Evolutionary conservation across 2,888 invertebrate genomes (phyloP).

Genomic region (Dasypolia templi): DNA sequence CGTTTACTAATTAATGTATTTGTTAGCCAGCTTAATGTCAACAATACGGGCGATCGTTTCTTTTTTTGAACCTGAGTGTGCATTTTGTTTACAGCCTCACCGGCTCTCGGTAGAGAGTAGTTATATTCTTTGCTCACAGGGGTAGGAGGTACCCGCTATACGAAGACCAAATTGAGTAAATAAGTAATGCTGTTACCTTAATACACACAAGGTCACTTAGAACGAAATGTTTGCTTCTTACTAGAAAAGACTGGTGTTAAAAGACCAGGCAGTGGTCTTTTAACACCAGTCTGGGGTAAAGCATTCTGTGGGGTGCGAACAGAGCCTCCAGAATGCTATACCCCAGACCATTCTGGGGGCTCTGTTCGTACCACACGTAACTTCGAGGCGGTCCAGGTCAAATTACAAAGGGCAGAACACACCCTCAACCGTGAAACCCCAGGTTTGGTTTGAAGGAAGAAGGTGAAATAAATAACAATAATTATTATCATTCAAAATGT

Average conservation of each 20-base stretch:
- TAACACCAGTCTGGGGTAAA: slow-evolving; percentile 85
- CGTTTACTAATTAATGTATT: too few relatives aligned
- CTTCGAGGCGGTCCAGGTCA: slow-evolving; percentile 84
- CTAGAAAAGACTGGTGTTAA: too few relatives aligned
- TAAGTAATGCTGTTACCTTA: neutral
- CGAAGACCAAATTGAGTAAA: slow-evolving; percentile 13
- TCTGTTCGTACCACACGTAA: slow-evolving; percentile 89
- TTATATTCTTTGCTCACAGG: too few relatives aligned
- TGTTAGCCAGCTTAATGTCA: slow-evolving; percentile 78
- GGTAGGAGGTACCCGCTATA: slow-evolving; percentile 87
- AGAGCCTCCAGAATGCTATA: too few relatives aligned
- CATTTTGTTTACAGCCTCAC: slow-evolving; percentile 78
- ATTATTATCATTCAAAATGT: neutral
- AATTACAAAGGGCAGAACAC: slow-evolving; percentile 88
- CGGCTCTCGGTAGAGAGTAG: too few relatives aligned
- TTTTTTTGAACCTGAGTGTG: slow-evolving; percentile 83
- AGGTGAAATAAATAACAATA: neutral
- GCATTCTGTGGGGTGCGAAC: slow-evolving; percentile 83
- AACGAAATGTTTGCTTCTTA: slow-evolving; percentile 56
- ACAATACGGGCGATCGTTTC: slow-evolving; percentile 75
- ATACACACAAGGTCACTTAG: neutral
- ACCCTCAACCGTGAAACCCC: slow-evolving; percentile 87
- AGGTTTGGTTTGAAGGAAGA: too few relatives aligned
- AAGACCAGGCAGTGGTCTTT: too few relatives aligned
- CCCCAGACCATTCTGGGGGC: too few relatives aligned